These are phyloP conservation scores for Gorsachius goisagi DNA, from an alignment of 2,113 vertebrate genomes.

Conservation along the genomic window DNA sequence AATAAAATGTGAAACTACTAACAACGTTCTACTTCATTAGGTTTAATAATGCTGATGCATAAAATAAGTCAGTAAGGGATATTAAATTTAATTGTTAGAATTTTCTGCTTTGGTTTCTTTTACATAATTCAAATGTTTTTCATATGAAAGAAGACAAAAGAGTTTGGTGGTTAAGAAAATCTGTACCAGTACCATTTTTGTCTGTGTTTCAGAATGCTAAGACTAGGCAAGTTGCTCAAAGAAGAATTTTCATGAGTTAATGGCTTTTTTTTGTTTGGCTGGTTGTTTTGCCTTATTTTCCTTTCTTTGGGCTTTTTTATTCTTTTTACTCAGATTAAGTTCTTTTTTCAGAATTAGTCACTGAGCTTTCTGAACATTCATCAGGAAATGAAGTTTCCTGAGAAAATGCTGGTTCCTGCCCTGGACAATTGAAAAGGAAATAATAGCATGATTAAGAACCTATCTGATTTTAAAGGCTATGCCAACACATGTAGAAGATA, in stretches of 20 bases:
- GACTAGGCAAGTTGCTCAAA: neutral
- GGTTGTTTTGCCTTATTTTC: neutral
- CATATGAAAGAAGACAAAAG: neutral
- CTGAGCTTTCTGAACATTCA: neutral
- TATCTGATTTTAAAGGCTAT: neutral
- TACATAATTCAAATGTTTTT: neutral
- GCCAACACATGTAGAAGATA: neutral
- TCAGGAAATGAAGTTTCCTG: neutral
- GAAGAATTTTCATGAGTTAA: neutral
- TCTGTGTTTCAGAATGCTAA: neutral
- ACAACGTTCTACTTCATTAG: neutral
- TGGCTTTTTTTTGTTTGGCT: neutral
- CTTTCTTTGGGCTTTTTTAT: neutral
- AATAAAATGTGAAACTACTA: neutral
- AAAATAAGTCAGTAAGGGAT: neutral
- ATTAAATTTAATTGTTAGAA: neutral
- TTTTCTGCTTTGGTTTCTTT: neutral
- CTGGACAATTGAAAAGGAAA: neutral
- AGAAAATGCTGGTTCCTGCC: neutral
- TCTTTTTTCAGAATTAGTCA: neutral
- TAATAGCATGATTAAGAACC: neutral
- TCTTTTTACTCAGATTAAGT: neutral
- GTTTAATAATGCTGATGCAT: neutral
- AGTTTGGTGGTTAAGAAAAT: neutral
- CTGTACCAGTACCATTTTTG: neutral